Evolutionary conservation across 1,140 invertebrate species (phyloP).

Genomic region (Pogonomyrmex californicus): DNA sequence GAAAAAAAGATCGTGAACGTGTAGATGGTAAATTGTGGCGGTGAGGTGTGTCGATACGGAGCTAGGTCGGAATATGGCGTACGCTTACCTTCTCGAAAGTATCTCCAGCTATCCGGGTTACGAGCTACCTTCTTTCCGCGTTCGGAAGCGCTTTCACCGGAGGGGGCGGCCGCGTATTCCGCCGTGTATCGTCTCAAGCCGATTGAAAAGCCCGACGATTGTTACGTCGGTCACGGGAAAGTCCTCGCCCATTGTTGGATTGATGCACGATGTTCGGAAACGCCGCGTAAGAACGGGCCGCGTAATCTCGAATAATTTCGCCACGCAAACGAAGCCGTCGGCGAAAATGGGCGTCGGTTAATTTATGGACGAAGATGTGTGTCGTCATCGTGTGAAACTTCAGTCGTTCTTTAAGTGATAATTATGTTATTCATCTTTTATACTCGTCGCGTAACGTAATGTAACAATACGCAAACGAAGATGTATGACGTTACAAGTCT

Average conservation of each 20-base stretch:
- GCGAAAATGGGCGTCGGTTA: not conserved
- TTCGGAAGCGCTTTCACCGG: slow-evolving; percentile 75
- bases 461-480: not conserved
- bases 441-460: not conserved
- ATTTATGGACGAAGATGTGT: not conserved
- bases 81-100: slow-evolving; percentile 70
- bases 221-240: slow-evolving; percentile 58
- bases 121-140: slow-evolving; percentile 70
- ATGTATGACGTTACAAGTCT: not conserved
- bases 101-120: slow-evolving; percentile 72
- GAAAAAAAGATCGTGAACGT: not conserved
- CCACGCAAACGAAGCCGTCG: not conserved
- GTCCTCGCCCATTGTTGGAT: slow-evolving; percentile 50
- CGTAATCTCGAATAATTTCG: slow-evolving; percentile 42
- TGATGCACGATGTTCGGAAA: slow-evolving; percentile 13
- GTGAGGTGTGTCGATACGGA: not conserved
- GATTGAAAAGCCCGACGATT: slow-evolving; percentile 56
- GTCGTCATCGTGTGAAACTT: not conserved
- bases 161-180: slow-evolving; percentile 15
- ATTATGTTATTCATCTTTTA: not conserved
- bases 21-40: not conserved
- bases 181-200: slow-evolving; percentile 47
- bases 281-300: not conserved
- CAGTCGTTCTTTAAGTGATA: not conserved
- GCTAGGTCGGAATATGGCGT: slow-evolving; percentile 17